A percentile compares a stretch with the other conserved stretches of the same genome.
Conservation (phyloP, 1,140 invertebrate genomes). For the Pseudomyrmex pallidus region DNA sequence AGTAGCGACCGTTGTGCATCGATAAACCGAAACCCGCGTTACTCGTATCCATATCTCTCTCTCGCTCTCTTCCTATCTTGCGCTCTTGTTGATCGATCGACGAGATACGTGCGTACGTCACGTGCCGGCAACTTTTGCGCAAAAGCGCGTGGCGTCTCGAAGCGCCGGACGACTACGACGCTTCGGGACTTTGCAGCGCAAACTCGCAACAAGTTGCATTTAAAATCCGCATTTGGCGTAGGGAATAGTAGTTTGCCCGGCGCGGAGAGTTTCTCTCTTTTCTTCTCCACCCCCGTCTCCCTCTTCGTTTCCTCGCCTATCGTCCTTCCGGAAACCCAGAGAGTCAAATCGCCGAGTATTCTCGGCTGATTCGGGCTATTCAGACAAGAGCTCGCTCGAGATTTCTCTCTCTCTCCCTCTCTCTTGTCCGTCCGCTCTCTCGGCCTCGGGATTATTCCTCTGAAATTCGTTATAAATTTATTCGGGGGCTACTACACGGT, state of each 20-base stretch:
- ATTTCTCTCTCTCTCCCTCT: constrained; percentile 11
- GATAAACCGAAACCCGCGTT: constrained; percentile 20
- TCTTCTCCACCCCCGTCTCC: neutral
- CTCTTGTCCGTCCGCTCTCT: neutral
- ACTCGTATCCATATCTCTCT: neutral
- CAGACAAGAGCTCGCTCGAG: constrained; percentile 52
- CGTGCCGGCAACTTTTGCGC: constrained; percentile 10
- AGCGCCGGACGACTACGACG: constrained; percentile 51
- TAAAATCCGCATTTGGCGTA: constrained; percentile 69
- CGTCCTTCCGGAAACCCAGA: constrained; percentile 4
- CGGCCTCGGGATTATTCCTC: constrained; percentile 30
- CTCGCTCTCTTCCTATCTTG: constrained; percentile 22
- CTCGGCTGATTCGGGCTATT: constrained; percentile 59
- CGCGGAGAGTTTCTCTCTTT: constrained; percentile 59
- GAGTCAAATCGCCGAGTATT: constrained; percentile 48
- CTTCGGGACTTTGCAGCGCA: constrained; percentile 60
- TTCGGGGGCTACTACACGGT: constrained; percentile 35
- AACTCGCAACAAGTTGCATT: constrained; percentile 79
- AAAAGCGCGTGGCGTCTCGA: constrained; percentile 33
- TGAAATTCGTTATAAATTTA: constrained; percentile 61
- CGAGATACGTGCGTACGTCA: neutral
- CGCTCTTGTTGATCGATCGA: constrained; percentile 30
- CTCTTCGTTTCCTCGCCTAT: neutral
- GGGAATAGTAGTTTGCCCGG: constrained; percentile 36
- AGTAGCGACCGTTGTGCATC: constrained; percentile 41